phyloP scores from a whole-genome alignment of 2,113 vertebrate genomes.

The Myiagra hebetior region DNA sequence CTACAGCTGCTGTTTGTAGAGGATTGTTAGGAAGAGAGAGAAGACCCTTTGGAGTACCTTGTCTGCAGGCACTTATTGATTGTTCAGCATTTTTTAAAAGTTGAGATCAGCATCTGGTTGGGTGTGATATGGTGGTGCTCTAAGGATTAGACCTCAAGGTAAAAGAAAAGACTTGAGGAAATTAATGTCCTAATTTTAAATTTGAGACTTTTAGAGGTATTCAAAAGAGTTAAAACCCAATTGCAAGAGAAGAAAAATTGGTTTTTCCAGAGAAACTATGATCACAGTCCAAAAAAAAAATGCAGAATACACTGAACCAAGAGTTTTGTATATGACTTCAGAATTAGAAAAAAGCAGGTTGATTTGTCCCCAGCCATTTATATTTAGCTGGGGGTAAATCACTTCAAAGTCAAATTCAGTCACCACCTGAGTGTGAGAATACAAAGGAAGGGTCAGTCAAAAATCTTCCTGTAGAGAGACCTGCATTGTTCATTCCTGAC shows the following conservation, averaged over 20 bases:
- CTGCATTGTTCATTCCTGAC: not conserved
- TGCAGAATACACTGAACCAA: not conserved
- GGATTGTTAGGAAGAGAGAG: not conserved
- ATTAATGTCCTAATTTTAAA: not conserved
- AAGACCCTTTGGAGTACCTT: not conserved
- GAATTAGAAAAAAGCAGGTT: not conserved
- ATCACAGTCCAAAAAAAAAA: slow-evolving; percentile 10
- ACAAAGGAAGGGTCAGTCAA: not conserved
- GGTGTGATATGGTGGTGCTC: not conserved
- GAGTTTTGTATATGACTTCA: not conserved
- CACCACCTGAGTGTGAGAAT: not conserved
- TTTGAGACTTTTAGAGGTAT: not conserved
- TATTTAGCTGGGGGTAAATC: not conserved
- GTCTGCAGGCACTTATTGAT: not conserved
- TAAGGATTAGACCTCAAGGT: not conserved
- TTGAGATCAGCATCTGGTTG: not conserved
- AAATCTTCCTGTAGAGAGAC: not conserved
- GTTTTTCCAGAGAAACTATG: not conserved
- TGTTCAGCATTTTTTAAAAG: not conserved
- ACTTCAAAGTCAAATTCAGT: not conserved
- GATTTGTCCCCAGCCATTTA: not conserved
- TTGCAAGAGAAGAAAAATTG: not conserved
- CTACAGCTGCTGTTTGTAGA: not conserved
- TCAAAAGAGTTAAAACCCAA: slow-evolving; percentile 27
- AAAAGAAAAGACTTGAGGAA: not conserved